Evolutionary conservation across 2,888 invertebrate species (phyloP).

Genomic region (Tinea pellionella): DNA sequence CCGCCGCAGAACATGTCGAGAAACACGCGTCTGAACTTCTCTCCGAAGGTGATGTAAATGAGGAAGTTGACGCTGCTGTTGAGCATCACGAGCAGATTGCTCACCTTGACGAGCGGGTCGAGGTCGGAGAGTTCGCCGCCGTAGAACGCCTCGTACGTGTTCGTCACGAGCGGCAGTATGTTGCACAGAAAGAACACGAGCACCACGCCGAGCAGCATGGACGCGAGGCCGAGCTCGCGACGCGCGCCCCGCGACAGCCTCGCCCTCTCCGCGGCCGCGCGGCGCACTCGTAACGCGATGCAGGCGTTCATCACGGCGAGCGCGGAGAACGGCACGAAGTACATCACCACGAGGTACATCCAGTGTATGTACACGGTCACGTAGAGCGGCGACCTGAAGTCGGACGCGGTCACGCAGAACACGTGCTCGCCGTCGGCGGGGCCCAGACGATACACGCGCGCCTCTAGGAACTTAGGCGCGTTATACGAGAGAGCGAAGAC

Average conservation of each 20-base stretch:
- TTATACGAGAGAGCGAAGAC: constrained; percentile 88
- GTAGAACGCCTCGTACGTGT: constrained; percentile 84
- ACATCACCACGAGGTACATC: constrained; percentile 94
- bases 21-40: constrained; percentile 93
- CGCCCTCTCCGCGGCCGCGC: constrained; percentile 90
- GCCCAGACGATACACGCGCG: constrained; percentile 54
- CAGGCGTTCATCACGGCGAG: constrained; percentile 90
- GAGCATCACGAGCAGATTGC: constrained; percentile 94
- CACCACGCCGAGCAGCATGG: constrained; percentile 95
- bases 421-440: constrained; percentile 68
- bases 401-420: constrained; percentile 78
- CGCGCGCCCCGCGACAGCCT: constrained; percentile 89
- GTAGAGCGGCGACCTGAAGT: constrained; percentile 79
- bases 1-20: constrained; percentile 81
- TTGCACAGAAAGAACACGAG: constrained; percentile 95
- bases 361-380: constrained; percentile 91
- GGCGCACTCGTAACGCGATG: constrained; percentile 90
- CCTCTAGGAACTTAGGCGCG: constrained; percentile 83
- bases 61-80: constrained; percentile 98
- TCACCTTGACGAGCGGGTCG: constrained; percentile 80
- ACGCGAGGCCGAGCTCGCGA: constrained; percentile 92
- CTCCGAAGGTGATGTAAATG: constrained; percentile 97
- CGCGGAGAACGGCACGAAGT: constrained; percentile 90
- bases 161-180: constrained; percentile 85
- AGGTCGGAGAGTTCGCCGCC: constrained; percentile 43